phyloP scores from a whole-genome alignment of 1,140 invertebrate species.

The Bombus sylvicola region DNA sequence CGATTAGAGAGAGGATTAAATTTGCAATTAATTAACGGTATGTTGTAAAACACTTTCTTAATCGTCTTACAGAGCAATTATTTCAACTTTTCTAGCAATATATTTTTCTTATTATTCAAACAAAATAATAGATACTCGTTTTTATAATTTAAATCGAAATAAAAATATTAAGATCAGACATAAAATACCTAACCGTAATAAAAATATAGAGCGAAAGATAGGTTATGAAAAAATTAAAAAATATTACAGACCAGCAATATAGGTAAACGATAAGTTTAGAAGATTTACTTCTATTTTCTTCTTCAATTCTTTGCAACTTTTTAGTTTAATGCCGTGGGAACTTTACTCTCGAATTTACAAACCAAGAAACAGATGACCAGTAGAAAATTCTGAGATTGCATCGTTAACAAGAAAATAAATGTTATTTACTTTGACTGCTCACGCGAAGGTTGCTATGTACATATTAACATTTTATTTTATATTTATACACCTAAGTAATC shows the following conservation, averaged over 20 bases:
- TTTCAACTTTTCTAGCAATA: not conserved
- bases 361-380: no score
- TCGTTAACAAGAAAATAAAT: not conserved
- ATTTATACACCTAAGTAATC: no score
- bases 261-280: not conserved
- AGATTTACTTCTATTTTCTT: not conserved
- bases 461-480: not conserved
- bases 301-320: not conserved
- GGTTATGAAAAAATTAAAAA: not conserved
- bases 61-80: not conserved
- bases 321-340: not conserved
- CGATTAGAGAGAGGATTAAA: not conserved
- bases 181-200: not conserved
- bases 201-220: not conserved
- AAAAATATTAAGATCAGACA: not conserved
- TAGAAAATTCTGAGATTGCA: slow-evolving; percentile 16
- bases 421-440: slow-evolving; percentile 8
- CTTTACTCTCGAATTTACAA: not conserved
- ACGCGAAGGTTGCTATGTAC: not conserved
- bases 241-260: not conserved
- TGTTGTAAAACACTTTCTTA: no score
- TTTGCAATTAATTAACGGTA: not conserved
- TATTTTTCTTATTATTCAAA: not conserved
- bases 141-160: no score
- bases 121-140: no score